A percentile compares a stretch with the other conserved stretches of the same genome.
phyloP scores from a whole-genome alignment of 2,797 vertebrate species.

The Acomys russatus region DNA sequence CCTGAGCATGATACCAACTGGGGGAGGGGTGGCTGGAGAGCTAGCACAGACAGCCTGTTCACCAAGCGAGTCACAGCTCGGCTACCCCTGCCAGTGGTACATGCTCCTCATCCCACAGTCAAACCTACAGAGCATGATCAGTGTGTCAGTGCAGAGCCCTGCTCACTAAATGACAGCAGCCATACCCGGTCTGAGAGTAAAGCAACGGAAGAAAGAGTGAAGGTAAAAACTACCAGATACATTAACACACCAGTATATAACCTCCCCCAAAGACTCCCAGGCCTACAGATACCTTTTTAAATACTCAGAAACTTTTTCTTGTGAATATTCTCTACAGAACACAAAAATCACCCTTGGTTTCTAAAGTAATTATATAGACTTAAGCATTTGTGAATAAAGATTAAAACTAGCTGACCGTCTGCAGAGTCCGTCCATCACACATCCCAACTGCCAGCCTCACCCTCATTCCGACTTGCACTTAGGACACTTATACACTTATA shows the following conservation, averaged over 20 bases:
- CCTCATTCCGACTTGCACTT: conserved; percentile 14
- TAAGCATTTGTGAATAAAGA: conserved; percentile 49
- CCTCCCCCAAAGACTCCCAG: background rate
- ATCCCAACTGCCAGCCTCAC: background rate
- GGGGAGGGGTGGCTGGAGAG: background rate
- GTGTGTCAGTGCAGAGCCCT: background rate
- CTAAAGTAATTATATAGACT: conserved; percentile 68
- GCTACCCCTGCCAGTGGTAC: background rate
- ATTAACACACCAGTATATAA: background rate
- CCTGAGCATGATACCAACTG: background rate
- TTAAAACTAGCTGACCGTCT: conserved; percentile 18
- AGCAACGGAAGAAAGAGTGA: background rate
- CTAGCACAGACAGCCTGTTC: background rate
- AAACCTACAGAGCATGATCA: background rate
- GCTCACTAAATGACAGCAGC: background rate
- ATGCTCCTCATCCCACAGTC: background rate
- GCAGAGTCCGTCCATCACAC: background rate
- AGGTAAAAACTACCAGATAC: background rate
- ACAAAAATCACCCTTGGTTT: conserved; percentile 59
- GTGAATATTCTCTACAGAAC: conserved; percentile 14
- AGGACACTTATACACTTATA: background rate
- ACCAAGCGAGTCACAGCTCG: background rate
- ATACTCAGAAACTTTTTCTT: background rate
- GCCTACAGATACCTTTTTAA: conserved; percentile 18
- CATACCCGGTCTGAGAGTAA: background rate